Percentiles rank a stretch among this genome's conserved stretches.
Conservation (phyloP, 2,113 vertebrate genomes). For the Poecilia latipinna region DNA sequence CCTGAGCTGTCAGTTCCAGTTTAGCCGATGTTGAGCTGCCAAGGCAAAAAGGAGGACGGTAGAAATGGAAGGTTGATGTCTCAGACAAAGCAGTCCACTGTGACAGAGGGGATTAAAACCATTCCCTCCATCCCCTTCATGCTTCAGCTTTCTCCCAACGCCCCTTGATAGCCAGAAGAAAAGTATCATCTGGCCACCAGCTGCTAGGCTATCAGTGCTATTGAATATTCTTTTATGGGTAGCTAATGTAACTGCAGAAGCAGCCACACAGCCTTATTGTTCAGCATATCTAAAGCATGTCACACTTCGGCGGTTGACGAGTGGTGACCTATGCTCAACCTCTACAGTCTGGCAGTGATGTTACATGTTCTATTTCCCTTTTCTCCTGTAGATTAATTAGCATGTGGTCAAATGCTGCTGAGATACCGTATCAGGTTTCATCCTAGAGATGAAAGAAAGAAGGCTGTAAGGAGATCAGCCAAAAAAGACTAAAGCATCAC, state of each 20-base stretch:
- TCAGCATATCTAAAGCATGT: slow-evolving; percentile 10
- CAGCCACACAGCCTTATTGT: slow-evolving; percentile 7
- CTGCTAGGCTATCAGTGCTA: slow-evolving; percentile 29
- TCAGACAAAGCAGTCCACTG: slow-evolving; percentile 46
- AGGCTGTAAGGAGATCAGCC: slow-evolving; percentile 57
- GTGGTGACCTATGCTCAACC: no score
- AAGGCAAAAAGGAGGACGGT: slow-evolving; percentile 2
- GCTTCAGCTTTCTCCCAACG: neutral
- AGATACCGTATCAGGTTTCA: slow-evolving; percentile 66
- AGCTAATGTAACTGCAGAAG: slow-evolving; percentile 9
- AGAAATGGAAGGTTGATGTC: slow-evolving; percentile 32
- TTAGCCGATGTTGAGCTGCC: neutral
- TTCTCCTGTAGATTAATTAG: slow-evolving; percentile 65
- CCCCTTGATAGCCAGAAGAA: slow-evolving; percentile 17
- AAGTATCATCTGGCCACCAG: slow-evolving; percentile 44
- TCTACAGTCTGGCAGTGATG: neutral
- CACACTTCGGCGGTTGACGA: neutral
- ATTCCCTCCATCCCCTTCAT: slow-evolving; percentile 10
- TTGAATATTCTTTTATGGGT: neutral
- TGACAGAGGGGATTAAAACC: slow-evolving; percentile 61
- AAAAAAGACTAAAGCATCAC: slow-evolving; percentile 50
- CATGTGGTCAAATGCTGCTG: slow-evolving; percentile 59
- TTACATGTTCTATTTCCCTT: neutral
- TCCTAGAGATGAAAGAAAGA: slow-evolving; percentile 47
- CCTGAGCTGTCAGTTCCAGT: slow-evolving; percentile 10